phyloP scores from a whole-genome alignment of 2,797 vertebrate genomes.

The Chelonia mydas region DNA sequence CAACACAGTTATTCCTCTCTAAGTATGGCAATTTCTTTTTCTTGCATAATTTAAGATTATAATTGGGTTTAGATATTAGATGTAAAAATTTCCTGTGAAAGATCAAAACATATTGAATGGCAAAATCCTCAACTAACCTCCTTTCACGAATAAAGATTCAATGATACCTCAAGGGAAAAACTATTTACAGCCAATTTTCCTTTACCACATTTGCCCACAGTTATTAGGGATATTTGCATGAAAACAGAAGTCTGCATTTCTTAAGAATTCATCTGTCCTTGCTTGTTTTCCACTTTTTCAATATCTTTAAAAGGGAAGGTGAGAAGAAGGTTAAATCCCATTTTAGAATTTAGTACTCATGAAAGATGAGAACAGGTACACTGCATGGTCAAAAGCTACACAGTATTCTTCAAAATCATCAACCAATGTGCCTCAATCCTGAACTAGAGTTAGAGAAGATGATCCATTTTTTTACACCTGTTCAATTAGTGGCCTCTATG shows the following conservation, averaged over 20 bases:
- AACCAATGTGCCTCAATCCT: background rate
- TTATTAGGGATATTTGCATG: background rate
- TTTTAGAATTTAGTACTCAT: background rate
- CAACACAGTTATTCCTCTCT: background rate
- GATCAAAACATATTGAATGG: background rate
- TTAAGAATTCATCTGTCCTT: background rate
- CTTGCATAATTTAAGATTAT: background rate
- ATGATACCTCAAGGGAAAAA: accelerated
- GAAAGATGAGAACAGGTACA: background rate
- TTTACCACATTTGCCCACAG: background rate
- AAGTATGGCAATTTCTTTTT: conserved; percentile 1
- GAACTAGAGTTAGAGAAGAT: background rate
- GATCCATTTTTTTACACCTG: background rate
- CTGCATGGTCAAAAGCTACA: background rate
- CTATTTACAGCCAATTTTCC: background rate
- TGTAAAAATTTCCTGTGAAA: background rate
- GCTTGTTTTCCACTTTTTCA: background rate
- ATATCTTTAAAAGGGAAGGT: background rate
- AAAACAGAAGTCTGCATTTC: background rate
- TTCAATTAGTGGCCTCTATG: too few species aligned
- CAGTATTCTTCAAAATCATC: background rate
- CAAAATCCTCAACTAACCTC: background rate
- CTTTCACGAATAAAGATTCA: background rate
- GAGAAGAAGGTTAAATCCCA: background rate
- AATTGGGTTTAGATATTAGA: background rate